Conservation (phyloP, 2,113 vertebrate species). For the Lophotis ruficrista region DNA sequence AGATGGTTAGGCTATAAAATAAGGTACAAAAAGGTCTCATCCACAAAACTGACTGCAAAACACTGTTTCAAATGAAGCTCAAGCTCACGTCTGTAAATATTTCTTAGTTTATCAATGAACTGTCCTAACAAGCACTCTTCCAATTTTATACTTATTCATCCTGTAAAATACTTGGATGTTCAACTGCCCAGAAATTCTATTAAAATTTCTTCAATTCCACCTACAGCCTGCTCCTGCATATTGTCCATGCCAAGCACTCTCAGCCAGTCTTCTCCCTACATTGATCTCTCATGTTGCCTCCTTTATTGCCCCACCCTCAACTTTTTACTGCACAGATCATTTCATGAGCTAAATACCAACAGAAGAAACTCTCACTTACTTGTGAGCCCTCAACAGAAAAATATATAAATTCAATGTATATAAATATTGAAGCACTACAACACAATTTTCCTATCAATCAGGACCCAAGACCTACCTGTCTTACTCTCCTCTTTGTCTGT, state of each 20-base stretch:
- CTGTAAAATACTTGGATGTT: background rate
- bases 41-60: background rate
- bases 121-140: background rate
- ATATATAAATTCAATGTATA: background rate
- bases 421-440: background rate
- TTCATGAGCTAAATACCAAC: background rate
- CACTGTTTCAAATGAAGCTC: background rate
- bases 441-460: background rate
- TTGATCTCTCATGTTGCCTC: background rate
- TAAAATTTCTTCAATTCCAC: background rate
- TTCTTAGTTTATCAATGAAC: background rate
- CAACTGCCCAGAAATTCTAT: background rate
- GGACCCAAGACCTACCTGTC: slow-evolving; percentile 22
- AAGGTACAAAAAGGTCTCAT: background rate
- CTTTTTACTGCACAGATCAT: background rate
- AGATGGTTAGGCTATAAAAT: background rate
- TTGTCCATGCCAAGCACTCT: background rate
- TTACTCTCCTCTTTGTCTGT: slow-evolving; percentile 72
- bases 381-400: background rate
- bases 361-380: background rate
- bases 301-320: background rate
- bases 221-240: background rate
- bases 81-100: background rate
- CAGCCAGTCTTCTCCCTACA: background rate
- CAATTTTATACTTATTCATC: background rate